Conservation (phyloP, 1,140 invertebrate genomes). For the Leptinotarsa texana region DNA sequence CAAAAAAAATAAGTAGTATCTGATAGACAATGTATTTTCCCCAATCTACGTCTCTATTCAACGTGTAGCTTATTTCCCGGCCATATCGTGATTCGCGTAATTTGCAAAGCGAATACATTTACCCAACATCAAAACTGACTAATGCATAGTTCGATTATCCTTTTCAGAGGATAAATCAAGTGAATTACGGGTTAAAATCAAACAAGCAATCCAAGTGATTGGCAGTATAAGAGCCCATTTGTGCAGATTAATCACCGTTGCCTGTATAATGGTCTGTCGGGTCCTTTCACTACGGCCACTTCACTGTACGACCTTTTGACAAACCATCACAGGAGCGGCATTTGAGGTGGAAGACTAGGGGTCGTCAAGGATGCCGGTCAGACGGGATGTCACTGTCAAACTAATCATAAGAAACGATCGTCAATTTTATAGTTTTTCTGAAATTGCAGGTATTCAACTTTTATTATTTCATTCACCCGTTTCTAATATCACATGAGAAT, state of each 20-base stretch:
- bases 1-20: too few relatives aligned
- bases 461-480: not conserved
- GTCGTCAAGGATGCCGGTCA: too few relatives aligned
- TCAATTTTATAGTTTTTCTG: not conserved
- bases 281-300: constrained; percentile 43
- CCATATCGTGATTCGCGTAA: not conserved
- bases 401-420: too few relatives aligned
- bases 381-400: too few relatives aligned
- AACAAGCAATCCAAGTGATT: constrained; percentile 43
- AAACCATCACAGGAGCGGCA: constrained; percentile 26
- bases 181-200: constrained; percentile 38
- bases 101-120: not conserved
- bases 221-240: constrained; percentile 40
- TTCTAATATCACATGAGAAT: too few relatives aligned
- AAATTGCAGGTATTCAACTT: not conserved
- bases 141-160: constrained; percentile 30
- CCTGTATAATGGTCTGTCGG: constrained; percentile 28
- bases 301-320: constrained; percentile 43
- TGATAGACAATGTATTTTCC: too few relatives aligned
- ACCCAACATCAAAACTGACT: constrained; percentile 21
- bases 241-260: constrained; percentile 40
- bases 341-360: not conserved
- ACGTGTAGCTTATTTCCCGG: not conserved
- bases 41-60: not conserved
- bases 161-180: constrained; percentile 24